These are phyloP conservation scores for Lysandra coridon DNA, from an alignment of 2,888 invertebrate species.

Conservation along the genomic window DNA sequence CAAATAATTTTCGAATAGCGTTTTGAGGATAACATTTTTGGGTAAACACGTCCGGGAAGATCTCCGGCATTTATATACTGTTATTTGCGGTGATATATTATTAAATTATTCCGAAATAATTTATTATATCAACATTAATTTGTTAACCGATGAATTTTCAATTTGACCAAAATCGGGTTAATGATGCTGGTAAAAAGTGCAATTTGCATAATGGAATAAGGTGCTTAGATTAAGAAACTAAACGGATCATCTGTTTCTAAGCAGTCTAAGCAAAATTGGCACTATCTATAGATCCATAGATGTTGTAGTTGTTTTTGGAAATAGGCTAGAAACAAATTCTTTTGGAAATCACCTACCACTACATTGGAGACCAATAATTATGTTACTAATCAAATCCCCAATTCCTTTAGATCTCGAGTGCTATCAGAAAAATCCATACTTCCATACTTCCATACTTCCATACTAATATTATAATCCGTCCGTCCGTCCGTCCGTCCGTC, in stretches of 20 bases:
- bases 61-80: background rate
- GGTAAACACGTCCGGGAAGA: background rate
- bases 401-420: too few species aligned
- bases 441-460: too few species aligned
- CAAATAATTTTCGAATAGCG: background rate
- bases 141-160: conserved; percentile 19
- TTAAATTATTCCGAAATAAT: conserved; percentile 11
- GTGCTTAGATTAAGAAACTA: background rate
- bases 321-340: too few species aligned
- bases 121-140: conserved; percentile 17
- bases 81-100: conserved; percentile 17
- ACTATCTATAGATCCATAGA: too few species aligned
- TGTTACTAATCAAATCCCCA: too few species aligned
- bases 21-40: background rate
- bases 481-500: too few species aligned
- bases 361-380: too few species aligned
- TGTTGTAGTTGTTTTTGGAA: too few species aligned
- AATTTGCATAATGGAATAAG: conserved; percentile 1
- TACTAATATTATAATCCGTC: too few species aligned
- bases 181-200: conserved; percentile 11
- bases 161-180: conserved; percentile 12
- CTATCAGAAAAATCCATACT: too few species aligned
- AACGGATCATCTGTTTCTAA: background rate
- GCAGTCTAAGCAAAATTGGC: background rate
- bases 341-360: too few species aligned